Percentiles rank a stretch among this genome's conserved stretches.
These are phyloP conservation scores for Cacoxenus indagator DNA, from an alignment of 2,888 invertebrate species.

Conservation along the genomic window DNA sequence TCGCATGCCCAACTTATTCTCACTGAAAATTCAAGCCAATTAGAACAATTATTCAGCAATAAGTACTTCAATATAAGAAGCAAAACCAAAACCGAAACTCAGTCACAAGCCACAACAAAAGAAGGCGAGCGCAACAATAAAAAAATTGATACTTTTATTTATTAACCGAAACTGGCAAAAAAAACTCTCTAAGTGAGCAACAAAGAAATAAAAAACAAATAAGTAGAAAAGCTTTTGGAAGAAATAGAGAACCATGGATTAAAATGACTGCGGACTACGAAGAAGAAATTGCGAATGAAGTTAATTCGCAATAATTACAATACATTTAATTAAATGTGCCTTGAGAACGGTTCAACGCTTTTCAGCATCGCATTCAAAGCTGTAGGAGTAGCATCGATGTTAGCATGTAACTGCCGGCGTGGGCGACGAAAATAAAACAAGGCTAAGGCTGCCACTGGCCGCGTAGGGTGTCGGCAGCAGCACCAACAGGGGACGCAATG, in stretches of 20 bases:
- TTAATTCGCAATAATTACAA: slow-evolving; percentile 12
- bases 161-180: neutral
- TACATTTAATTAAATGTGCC: slow-evolving; percentile 12
- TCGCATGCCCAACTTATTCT: no score
- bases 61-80: no score
- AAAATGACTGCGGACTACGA: no score
- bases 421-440: no score
- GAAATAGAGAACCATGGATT: no score
- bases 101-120: no score
- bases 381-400: no score
- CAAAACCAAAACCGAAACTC: no score
- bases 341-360: neutral
- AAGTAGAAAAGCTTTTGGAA: no score
- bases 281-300: neutral
- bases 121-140: neutral
- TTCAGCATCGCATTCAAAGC: neutral
- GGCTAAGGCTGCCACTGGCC: neutral
- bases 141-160: slow-evolving; percentile 2
- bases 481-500: slow-evolving; percentile 43
- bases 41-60: no score
- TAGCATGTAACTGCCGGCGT: no score
- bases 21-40: no score
- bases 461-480: neutral
- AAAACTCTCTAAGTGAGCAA: neutral
- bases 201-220: neutral